A percentile compares a stretch with the other conserved stretches of the same genome.
Conservation (phyloP, 2,113 vertebrate species). For the Fregetta grallaria region DNA sequence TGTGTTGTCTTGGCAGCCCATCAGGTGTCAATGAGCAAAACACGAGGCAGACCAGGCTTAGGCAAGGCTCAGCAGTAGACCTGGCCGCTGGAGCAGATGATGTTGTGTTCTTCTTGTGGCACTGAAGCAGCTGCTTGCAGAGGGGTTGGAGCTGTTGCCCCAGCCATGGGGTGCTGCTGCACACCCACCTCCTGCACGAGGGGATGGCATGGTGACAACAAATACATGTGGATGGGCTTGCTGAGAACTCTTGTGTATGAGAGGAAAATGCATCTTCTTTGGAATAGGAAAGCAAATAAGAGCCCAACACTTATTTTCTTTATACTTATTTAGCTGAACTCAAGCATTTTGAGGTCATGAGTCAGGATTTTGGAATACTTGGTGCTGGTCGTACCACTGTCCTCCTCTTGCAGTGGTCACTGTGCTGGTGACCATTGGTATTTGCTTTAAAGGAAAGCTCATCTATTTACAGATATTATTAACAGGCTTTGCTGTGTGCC, state of each 20-base stretch:
- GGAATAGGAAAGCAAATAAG: fast-evolving
- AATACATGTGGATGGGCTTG: fast-evolving
- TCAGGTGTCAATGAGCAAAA: not conserved
- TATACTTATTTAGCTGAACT: not conserved
- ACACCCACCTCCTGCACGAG: not conserved
- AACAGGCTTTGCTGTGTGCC: not conserved
- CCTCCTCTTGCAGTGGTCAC: not conserved
- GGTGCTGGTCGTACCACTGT: not conserved
- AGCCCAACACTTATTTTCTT: not conserved
- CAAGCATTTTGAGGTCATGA: not conserved
- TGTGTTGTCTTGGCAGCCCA: fast-evolving
- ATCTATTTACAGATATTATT: not conserved
- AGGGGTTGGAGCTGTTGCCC: not conserved
- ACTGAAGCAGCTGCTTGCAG: fast-evolving
- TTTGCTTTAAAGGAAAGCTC: not conserved
- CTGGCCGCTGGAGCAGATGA: not conserved
- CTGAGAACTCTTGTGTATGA: fast-evolving
- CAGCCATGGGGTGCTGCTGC: not conserved
- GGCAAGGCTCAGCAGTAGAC: not conserved
- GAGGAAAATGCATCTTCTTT: not conserved
- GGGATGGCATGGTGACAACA: not conserved
- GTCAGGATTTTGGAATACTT: not conserved
- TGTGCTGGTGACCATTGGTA: not conserved
- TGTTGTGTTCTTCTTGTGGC: fast-evolving
- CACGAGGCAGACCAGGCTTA: not conserved